These are phyloP conservation scores for Acrocephalus scirpaceus DNA, from an alignment of 2,797 vertebrate genomes.

Conservation along the genomic window DNA sequence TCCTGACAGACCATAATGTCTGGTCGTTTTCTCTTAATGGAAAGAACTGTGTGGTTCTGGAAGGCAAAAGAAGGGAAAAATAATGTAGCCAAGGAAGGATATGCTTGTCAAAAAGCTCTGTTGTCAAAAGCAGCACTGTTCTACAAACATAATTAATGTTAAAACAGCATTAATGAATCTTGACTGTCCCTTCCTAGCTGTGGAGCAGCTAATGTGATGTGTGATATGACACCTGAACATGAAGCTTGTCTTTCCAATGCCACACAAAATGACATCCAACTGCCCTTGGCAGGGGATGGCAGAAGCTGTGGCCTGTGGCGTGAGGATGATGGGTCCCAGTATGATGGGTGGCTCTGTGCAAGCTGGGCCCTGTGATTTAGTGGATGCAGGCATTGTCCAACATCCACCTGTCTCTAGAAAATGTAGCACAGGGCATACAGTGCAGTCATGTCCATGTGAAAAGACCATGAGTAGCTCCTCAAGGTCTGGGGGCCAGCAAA, in stretches of 20 bases:
- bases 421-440: neutral
- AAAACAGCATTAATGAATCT: neutral
- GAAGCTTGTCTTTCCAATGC: neutral
- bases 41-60: neutral
- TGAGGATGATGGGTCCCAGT: neutral
- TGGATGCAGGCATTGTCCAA: neutral
- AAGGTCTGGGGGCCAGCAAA: neutral
- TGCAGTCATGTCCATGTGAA: neutral
- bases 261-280: neutral
- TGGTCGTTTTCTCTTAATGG: neutral
- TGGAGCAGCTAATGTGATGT: neutral
- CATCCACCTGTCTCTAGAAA: neutral
- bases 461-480: neutral
- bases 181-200: neutral
- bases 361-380: neutral
- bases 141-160: neutral
- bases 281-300: neutral
- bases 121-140: too few relatives aligned
- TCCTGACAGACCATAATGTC: neutral
- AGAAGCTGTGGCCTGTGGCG: neutral
- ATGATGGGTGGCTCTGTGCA: neutral
- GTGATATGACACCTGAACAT: neutral
- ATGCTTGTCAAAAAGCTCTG: neutral
- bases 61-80: neutral
- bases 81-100: neutral